These are phyloP conservation scores for Tyto alba DNA, from an alignment of 2,113 vertebrate genomes.

Conservation along the genomic window DNA sequence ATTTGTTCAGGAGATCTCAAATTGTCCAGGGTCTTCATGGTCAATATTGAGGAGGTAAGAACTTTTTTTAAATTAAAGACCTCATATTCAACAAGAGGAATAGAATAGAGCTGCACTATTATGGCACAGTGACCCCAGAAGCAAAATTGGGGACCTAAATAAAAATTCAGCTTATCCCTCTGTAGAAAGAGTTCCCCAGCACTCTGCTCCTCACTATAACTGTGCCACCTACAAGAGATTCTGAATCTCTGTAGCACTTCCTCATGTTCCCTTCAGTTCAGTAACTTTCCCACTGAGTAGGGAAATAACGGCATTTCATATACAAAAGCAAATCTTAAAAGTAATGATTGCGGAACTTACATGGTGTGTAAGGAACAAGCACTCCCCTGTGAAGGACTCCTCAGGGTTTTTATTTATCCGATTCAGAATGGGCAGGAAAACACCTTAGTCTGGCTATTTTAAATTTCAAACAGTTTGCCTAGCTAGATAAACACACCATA, in stretches of 20 bases:
- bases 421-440: neutral
- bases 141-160: neutral
- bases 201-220: neutral
- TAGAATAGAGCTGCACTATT: neutral
- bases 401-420: rapidly evolving
- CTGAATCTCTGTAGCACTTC: neutral
- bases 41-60: neutral
- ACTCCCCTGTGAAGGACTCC: neutral
- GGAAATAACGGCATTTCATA: neutral
- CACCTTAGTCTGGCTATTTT: neutral
- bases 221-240: rapidly evolving
- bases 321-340: neutral
- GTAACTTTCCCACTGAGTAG: neutral
- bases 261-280: neutral
- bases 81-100: neutral
- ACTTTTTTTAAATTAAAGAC: neutral
- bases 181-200: neutral
- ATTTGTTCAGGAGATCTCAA: neutral
- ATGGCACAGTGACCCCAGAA: neutral
- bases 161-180: neutral
- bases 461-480: neutral
- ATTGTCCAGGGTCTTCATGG: neutral
- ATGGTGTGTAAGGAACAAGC: neutral
- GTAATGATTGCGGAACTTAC: neutral
- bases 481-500: neutral